Evolutionary conservation across 2,797 vertebrate genomes (phyloP).

Genomic region (Paedocypris micromegethes): DNA sequence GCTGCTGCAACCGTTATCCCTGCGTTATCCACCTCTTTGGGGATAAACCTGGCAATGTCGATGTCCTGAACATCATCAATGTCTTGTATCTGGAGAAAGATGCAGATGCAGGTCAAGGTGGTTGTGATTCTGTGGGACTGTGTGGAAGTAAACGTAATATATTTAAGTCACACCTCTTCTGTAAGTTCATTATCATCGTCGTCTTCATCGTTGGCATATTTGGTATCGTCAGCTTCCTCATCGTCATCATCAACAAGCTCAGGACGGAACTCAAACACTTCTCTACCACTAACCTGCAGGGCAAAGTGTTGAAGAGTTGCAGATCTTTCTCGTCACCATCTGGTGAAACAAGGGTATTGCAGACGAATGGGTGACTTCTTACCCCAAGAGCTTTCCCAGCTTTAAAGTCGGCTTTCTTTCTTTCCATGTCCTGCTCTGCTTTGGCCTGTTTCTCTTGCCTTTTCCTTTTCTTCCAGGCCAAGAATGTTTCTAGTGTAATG

Average conservation of each 20-base stretch:
- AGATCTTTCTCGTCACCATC: slow-evolving; percentile 7
- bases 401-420: slow-evolving; percentile 95
- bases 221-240: slow-evolving; percentile 86
- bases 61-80: slow-evolving; percentile 77
- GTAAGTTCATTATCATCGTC: slow-evolving; percentile 61
- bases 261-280: slow-evolving; percentile 95
- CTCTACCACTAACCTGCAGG: slow-evolving; percentile 87
- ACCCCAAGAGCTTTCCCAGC: slow-evolving; percentile 90
- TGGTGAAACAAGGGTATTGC: not conserved
- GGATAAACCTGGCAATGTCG: slow-evolving; percentile 85
- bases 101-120: not conserved
- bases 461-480: slow-evolving; percentile 98
- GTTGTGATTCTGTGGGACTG: not conserved
- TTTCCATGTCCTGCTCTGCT: slow-evolving; percentile 89
- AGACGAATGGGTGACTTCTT: slow-evolving; percentile 41
- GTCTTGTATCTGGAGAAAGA: slow-evolving; percentile 61
- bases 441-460: slow-evolving; percentile 92
- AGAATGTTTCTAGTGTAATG: slow-evolving; percentile 95
- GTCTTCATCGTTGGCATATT: slow-evolving; percentile 54
- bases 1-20: slow-evolving; percentile 88
- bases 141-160: not conserved
- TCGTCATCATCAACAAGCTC: slow-evolving; percentile 92
- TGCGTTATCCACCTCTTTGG: slow-evolving; percentile 85
- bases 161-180: slow-evolving; percentile 31
- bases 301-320: not conserved